Base-by-base conservation (phyloP, 2,113 vertebrate species). In the Galemys pyrenaicus region DNA sequence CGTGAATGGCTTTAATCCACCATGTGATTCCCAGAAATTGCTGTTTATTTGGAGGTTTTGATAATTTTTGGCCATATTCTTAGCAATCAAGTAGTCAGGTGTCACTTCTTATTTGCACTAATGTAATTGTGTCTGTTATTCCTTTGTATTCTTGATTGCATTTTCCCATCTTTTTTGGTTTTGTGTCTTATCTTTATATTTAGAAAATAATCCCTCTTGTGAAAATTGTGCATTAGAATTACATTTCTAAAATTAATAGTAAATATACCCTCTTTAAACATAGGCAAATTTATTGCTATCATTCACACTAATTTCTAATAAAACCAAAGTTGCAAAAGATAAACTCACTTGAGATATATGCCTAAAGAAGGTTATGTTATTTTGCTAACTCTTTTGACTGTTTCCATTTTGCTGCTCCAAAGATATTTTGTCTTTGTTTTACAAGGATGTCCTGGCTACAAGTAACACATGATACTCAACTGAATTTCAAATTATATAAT, bases 271-370 rank as follows among this genome's bases (percentile, higher is more conserved):
- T 94, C 20, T 4, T 67, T 32, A 67, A 65, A 89, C 39, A 37
- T 60, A 65, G 26, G 28, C 26, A 79, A 17, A 64, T 64, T 75
- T 65, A 78, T 41, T 74, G 49, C 78, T 71, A 70, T 85, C 85
- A 70, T 83, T 83, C 17, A 60, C 81, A 81, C 60, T 88, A 88
- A 83, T 87, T 86, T 94, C 26, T 83, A 58, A 64, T 73, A 82
- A 91, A 96, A 94, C 51, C 22, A 56, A 54, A 86, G 15, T 60
- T 77, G 1, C 58, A 78, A 82, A 81, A 22, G 5, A 5, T 16
- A 96, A 93, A 79, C 51, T 74, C 91, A 81, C 22, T 77, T 30
- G 92, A 73, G 46, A 37, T 93, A 39, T 24, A 91, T 85, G 78
- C 32, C 37, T 78, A 32, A 87, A 85, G n/a, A 85, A 81, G 24